phyloP scores from a whole-genome alignment of 2,888 invertebrate species.

The Ennomos fuscantarius region DNA sequence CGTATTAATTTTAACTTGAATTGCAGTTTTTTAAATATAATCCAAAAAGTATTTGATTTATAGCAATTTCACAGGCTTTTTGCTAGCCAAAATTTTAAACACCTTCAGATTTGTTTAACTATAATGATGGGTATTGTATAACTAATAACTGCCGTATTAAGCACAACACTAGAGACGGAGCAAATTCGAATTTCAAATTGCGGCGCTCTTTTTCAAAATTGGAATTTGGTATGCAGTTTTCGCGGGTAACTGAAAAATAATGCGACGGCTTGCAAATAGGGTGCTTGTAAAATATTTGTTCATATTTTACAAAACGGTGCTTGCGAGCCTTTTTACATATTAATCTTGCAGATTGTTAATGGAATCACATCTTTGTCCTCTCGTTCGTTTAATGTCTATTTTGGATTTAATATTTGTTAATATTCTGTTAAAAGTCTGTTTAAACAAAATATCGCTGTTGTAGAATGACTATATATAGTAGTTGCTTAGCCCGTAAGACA shows the following conservation, averaged over 20 bases:
- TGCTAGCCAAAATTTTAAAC: too few relatives aligned
- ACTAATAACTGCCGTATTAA: slow-evolving; percentile 1
- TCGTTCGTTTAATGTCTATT: too few relatives aligned
- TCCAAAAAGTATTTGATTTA: too few relatives aligned
- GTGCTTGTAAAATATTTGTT: slow-evolving; percentile 36
- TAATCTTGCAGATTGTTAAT: not conserved
- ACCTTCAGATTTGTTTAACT: not conserved
- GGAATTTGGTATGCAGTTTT: slow-evolving; percentile 47
- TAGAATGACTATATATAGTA: too few relatives aligned
- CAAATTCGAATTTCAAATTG: slow-evolving; percentile 72
- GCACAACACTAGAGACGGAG: slow-evolving; percentile 30
- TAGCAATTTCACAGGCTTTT: too few relatives aligned
- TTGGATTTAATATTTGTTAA: too few relatives aligned
- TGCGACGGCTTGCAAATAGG: slow-evolving; percentile 38
- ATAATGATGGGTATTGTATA: too few relatives aligned
- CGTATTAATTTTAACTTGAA: too few relatives aligned
- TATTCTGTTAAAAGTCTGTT: too few relatives aligned
- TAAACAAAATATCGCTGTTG: too few relatives aligned
- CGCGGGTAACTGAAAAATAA: slow-evolving; percentile 41
- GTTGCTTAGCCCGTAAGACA: too few relatives aligned
- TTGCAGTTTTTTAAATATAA: too few relatives aligned
- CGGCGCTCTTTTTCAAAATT: slow-evolving; percentile 63
- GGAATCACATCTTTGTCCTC: not conserved
- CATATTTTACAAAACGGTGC: slow-evolving; percentile 25
- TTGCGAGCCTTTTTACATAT: slow-evolving; percentile 22